Base-by-base conservation (phyloP, 2,797 vertebrate genomes). In the Trachurus trachurus region DNA sequence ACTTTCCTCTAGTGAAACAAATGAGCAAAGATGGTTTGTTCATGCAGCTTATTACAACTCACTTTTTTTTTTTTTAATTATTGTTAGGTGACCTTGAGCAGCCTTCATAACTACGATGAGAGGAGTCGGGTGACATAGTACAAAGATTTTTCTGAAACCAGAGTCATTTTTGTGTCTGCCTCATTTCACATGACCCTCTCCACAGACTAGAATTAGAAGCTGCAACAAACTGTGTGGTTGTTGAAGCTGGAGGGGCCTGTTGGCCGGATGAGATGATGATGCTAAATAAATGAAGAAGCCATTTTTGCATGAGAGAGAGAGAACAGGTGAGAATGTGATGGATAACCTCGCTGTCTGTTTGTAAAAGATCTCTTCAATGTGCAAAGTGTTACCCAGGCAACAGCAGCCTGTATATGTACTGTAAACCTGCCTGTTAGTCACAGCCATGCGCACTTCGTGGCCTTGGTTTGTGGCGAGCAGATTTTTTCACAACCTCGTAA, bases 381-480 rank as follows among this genome's bases (percentile, higher is more conserved):
- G 86, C 50, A 71, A 75, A 63, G 74, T 61, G 94, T 96, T 94
- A 92, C 95, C 94, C 87, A 85, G 94, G 94, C 94, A 96, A 95
- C 95, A 81, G 89, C 85, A 92, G 82, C 53, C 56, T 9, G 68
- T 61, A 1, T 31, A 54, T 76, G 65, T 65, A 67, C 40, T 53
- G 5, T 34, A 9, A 78, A 67, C 21, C 29, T 47, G 29, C 70
- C 45, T 17, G 12, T 73, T 50, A 68, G 54, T 72, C 71, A 79
- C 66, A 76, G 47, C 8, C 68, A 79, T 63, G 26, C 47, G 10
- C 74, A 68, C 66, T 68, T 53, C 65, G 58, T 71, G 44, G 65
- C 74, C 65, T 76, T 76, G 19, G 42, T 63, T 71, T 72, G 15
- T 58, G 0, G 2, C 11, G 19, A 16, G 21, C 49, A 53, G 45